Evolutionary conservation across 2,797 vertebrate genomes (phyloP), one percentile per base, ranked within the genome.

Genomic region (Ptychadena robeensis): DNA sequence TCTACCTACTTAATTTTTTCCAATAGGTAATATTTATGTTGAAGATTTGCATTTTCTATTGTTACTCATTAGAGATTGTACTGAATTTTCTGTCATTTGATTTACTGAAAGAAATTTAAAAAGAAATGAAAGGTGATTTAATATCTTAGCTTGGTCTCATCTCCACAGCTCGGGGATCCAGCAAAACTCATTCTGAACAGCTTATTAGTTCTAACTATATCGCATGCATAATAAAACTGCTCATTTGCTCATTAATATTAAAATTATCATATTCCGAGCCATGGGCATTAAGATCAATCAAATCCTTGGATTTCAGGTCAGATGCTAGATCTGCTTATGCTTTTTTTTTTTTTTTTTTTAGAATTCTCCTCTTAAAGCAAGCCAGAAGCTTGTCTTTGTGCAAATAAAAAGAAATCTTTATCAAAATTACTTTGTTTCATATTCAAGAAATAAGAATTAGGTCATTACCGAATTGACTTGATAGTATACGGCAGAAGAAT

Each of bases 161-260:
- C 96, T 96, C 94, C 95, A 95, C 94, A 96, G 96, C 96, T 96
- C 94, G 95, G 95, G 94, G 94, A 95, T 95, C 95, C 94, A 94
- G 94, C 93, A 94, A 95, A 95, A 95, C 95, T 94, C 95, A 95
- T 95, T 95, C 93, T 94, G 94, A 95, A 97, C 96, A 98, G 97
- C 97, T 98, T 99, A 99, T 99, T 99, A 99, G 97, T 98, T 99
- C 97, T 98, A 98, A 99, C 98, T 99, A 98, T 98, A 99, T 97
- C 97, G 97, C 97, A 98, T 98, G 98, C 98, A 99, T 99, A 99
- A 99, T 99, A 99, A 99, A 99, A 98, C 96, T 97, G 96, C 97
- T 99, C 97, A 99, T 99, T 98, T 98, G 96, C 97, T 98, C 98
- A 99, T 98, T 99, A 99, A 99, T 99, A 99, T 99, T 99, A 98